A percentile compares a stretch with the other conserved stretches of the same genome.
Conservation (phyloP, 2,113 vertebrate genomes). For the Oceanodroma tethys region DNA sequence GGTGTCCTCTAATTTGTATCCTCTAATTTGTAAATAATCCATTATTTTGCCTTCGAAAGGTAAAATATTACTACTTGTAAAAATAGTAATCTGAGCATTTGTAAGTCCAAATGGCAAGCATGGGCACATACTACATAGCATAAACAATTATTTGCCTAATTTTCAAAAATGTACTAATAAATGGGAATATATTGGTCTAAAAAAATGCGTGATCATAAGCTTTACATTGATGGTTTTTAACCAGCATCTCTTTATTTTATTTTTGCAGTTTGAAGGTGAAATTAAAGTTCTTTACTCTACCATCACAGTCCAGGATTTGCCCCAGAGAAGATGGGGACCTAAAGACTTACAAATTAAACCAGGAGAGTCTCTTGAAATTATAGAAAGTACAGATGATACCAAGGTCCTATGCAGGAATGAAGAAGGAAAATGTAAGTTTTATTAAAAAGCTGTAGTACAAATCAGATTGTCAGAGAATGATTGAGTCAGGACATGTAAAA, state of each 20-base stretch:
- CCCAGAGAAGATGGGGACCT: slow-evolving; percentile 77
- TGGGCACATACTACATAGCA: neutral
- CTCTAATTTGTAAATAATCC: neutral
- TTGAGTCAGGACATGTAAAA: neutral
- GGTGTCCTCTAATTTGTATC: neutral
- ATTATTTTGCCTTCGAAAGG: neutral
- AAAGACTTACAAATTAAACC: slow-evolving; percentile 85
- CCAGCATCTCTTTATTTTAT: neutral
- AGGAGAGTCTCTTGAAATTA: slow-evolving; percentile 85
- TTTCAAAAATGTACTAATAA: neutral
- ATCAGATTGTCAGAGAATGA: neutral
- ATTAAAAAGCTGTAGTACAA: neutral
- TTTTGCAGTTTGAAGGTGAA: slow-evolving; percentile 87
- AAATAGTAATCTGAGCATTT: neutral
- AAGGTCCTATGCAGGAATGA: slow-evolving; percentile 89
- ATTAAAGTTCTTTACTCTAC: slow-evolving; percentile 84
- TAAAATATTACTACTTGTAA: neutral
- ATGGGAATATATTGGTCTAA: neutral
- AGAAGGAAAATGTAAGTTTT: slow-evolving; percentile 90
- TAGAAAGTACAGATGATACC: slow-evolving; percentile 78
- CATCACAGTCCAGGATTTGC: slow-evolving; percentile 64
- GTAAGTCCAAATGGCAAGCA: neutral
- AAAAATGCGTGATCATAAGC: neutral
- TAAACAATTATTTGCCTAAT: neutral
- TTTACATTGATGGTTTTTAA: neutral